Conservation (phyloP, 2,888 invertebrate genomes). For the Aelia acuminata region DNA sequence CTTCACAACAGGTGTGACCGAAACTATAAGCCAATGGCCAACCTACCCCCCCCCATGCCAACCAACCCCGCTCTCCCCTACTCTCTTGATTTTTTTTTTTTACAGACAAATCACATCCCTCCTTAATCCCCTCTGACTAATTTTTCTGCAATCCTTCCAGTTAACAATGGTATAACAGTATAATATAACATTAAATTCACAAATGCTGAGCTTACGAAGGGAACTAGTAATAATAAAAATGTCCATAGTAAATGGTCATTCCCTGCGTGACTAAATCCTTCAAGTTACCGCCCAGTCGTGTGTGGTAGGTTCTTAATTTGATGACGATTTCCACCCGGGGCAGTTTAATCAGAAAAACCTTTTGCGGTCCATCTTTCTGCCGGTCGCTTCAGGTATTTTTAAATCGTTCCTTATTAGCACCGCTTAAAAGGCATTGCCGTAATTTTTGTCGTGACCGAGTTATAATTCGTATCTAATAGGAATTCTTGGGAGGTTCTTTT, state of each 20-base stretch:
- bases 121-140: too few relatives aligned
- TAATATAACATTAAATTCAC: too few relatives aligned
- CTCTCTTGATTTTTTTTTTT: too few relatives aligned
- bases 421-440: slow-evolving; percentile 7
- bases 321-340: not conserved
- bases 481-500: slow-evolving; percentile 20
- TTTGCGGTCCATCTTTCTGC: not conserved
- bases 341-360: slow-evolving; percentile 15
- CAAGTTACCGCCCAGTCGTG: not conserved
- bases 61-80: too few relatives aligned
- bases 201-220: too few relatives aligned
- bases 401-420: slow-evolving; percentile 16
- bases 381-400: slow-evolving; percentile 25
- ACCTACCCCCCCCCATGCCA: too few relatives aligned
- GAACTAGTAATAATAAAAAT: too few relatives aligned
- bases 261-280: not conserved
- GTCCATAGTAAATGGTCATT: not conserved
- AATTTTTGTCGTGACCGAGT: slow-evolving; percentile 43
- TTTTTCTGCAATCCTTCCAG: too few relatives aligned
- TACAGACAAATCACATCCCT: too few relatives aligned
- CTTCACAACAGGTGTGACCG: too few relatives aligned
- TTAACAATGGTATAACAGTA: too few relatives aligned
- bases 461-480: slow-evolving; percentile 37
- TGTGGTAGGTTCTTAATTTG: slow-evolving; percentile 15
- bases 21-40: too few relatives aligned